A percentile compares a stretch with the other conserved stretches of the same genome.
Conservation (phyloP, 2,888 invertebrate species). For the Platycheirus albimanus region DNA sequence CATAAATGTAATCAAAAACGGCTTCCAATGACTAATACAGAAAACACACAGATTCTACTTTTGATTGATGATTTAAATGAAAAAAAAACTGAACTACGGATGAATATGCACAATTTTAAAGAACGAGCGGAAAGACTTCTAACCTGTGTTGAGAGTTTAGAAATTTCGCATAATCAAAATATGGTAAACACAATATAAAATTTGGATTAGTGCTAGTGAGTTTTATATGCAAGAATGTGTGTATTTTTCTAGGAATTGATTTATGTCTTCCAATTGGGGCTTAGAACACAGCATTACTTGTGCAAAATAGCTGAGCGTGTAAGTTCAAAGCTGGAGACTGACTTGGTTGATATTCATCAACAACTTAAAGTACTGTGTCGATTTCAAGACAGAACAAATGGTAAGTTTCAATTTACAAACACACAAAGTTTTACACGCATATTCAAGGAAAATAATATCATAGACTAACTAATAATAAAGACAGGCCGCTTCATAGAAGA, state of each 20-base stretch:
- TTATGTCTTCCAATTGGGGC: slow-evolving; percentile 87
- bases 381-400: slow-evolving; percentile 78
- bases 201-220: not conserved
- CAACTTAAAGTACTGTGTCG: slow-evolving; percentile 77
- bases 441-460: too few species aligned
- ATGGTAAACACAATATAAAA: slow-evolving; percentile 80
- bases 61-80: slow-evolving; percentile 83
- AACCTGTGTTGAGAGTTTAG: slow-evolving; percentile 84
- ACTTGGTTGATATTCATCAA: slow-evolving; percentile 78
- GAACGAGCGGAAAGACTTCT: slow-evolving; percentile 82
- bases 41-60: slow-evolving; percentile 84
- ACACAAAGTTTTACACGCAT: too few species aligned
- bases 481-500: too few species aligned
- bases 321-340: slow-evolving; percentile 78
- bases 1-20: too few species aligned
- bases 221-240: too few species aligned
- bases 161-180: slow-evolving; percentile 84
- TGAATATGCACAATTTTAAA: slow-evolving; percentile 82
- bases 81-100: slow-evolving; percentile 83
- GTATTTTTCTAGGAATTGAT: slow-evolving; percentile 84
- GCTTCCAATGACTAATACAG: slow-evolving; percentile 90
- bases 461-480: too few species aligned
- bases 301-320: slow-evolving; percentile 82
- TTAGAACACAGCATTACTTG: slow-evolving; percentile 87
- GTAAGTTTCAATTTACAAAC: slow-evolving; percentile 78